A percentile compares a stretch with the other conserved stretches of the same genome.
phyloP scores from a whole-genome alignment of 2,888 invertebrate species.

The Drosophila neotestacea region DNA sequence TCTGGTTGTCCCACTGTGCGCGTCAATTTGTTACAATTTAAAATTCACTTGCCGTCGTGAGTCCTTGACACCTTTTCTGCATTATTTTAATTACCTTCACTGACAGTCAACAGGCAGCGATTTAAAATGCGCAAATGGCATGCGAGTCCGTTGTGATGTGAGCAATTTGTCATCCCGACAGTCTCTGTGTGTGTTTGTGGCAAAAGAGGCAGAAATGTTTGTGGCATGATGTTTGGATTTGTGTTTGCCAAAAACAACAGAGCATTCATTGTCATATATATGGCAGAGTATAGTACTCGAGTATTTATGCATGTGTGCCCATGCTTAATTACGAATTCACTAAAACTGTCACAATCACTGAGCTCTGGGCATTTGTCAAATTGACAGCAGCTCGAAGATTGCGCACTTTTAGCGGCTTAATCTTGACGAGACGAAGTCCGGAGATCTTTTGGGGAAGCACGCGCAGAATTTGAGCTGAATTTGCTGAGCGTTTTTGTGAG shows the following conservation, averaged over 20 bases:
- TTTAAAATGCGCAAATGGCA: slow-evolving; percentile 50
- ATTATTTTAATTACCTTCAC: slow-evolving; percentile 74
- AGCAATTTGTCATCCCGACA: slow-evolving; percentile 71
- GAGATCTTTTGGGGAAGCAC: slow-evolving; percentile 42
- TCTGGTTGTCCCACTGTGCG: slow-evolving; percentile 4
- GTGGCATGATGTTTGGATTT: slow-evolving; percentile 38
- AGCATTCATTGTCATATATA: slow-evolving; percentile 32
- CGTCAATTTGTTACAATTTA: slow-evolving; percentile 47
- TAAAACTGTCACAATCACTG: slow-evolving; percentile 81
- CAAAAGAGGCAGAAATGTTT: slow-evolving; percentile 26
- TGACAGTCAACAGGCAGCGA: slow-evolving; percentile 12
- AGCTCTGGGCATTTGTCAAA: slow-evolving; percentile 77
- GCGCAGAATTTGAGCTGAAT: slow-evolving; percentile 52
- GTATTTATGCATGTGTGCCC: slow-evolving; percentile 78
- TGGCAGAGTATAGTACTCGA: slow-evolving; percentile 4
- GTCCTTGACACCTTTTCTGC: slow-evolving; percentile 77
- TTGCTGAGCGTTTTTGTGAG: slow-evolving; percentile 61
- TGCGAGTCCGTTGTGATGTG: slow-evolving; percentile 38
- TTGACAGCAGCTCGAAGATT: slow-evolving; percentile 73
- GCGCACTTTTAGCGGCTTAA: slow-evolving; percentile 64
- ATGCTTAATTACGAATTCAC: slow-evolving; percentile 80
- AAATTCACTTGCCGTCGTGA: slow-evolving; percentile 66
- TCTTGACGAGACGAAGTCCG: slow-evolving; percentile 58
- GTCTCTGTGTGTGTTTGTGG: slow-evolving; percentile 51
- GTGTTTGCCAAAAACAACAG: slow-evolving; percentile 41